A percentile compares a stretch with the other conserved stretches of the same genome.
Evolutionary conservation across 2,113 vertebrate genomes (phyloP).

Genomic region (Poeciliopsis turrubarensis): DNA sequence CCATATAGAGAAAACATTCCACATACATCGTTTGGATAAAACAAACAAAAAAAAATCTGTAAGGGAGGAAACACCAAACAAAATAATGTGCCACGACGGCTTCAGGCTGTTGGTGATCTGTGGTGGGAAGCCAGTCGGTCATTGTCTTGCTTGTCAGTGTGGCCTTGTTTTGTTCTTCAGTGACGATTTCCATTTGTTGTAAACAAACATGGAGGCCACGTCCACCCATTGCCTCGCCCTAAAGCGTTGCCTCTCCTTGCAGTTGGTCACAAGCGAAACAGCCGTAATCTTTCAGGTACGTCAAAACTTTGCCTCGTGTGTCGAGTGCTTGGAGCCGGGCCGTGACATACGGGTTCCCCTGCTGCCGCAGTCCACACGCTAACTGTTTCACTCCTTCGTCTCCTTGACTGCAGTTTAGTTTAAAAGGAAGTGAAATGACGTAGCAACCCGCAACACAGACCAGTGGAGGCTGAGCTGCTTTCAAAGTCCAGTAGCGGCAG

Average conservation of each 20-base stretch:
- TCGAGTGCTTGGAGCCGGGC: slow-evolving; percentile 56
- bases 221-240: slow-evolving; percentile 57
- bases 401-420: slow-evolving; percentile 58
- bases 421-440: slow-evolving; percentile 13
- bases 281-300: slow-evolving; percentile 81
- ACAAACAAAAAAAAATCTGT: too few species aligned
- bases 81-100: too few species aligned
- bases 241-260: slow-evolving; percentile 79
- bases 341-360: slow-evolving; percentile 38
- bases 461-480: slow-evolving; percentile 52
- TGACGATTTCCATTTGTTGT: slow-evolving; percentile 40
- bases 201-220: slow-evolving; percentile 49
- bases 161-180: slow-evolving; percentile 29
- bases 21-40: too few species aligned
- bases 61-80: too few species aligned
- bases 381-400: slow-evolving; percentile 50
- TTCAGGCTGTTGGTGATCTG: too few species aligned
- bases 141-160: slow-evolving; percentile 4
- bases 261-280: slow-evolving; percentile 74
- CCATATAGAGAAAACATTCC: too few species aligned
- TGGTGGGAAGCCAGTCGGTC: background rate
- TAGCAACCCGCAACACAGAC: slow-evolving; percentile 25
- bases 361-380: slow-evolving; percentile 44
- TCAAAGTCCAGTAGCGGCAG: slow-evolving; percentile 34
- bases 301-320: slow-evolving; percentile 55